These are phyloP conservation scores for Dryobotodes eremita DNA, from an alignment of 2,888 invertebrate species.

Conservation along the genomic window DNA sequence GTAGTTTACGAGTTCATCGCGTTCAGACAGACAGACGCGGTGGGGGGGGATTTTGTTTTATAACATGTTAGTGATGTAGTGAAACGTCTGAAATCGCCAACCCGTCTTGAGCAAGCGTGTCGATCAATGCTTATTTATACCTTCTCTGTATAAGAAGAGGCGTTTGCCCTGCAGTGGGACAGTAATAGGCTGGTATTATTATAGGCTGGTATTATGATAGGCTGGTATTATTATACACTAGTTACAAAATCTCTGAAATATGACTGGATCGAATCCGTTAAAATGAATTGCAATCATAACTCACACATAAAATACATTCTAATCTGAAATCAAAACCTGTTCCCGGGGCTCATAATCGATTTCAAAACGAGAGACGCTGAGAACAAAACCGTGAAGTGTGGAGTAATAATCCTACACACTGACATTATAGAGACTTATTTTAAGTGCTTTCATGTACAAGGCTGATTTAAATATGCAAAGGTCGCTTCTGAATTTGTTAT, in stretches of 20 bases:
- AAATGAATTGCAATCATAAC: conserved; percentile 58
- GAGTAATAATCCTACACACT: conserved; percentile 45
- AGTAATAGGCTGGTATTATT: neutral
- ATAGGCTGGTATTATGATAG: neutral
- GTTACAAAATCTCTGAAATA: conserved; percentile 56
- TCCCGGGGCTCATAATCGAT: conserved; percentile 53
- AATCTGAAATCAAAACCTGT: conserved; percentile 58
- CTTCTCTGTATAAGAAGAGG: neutral
- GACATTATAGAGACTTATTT: conserved; percentile 51
- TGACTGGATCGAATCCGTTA: conserved; percentile 45
- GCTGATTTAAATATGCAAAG: conserved; percentile 58
- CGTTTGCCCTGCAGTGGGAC: too few relatives aligned
- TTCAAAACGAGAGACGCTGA: conserved; percentile 51
- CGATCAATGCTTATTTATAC: neutral
- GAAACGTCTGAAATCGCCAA: neutral
- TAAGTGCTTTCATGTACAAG: conserved; percentile 36
- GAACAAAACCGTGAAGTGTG: conserved; percentile 30
- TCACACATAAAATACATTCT: conserved; percentile 51
- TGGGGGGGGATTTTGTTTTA: neutral
- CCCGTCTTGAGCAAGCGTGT: neutral
- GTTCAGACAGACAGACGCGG: neutral
- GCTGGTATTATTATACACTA: neutral
- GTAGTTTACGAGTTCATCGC: neutral
- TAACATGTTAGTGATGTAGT: neutral
- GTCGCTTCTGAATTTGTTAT: conserved; percentile 61